Percentiles rank a stretch among this genome's conserved stretches.
Evolutionary conservation across 1,140 invertebrate species (phyloP).

Genomic region (Temnothorax curvispinosus): DNA sequence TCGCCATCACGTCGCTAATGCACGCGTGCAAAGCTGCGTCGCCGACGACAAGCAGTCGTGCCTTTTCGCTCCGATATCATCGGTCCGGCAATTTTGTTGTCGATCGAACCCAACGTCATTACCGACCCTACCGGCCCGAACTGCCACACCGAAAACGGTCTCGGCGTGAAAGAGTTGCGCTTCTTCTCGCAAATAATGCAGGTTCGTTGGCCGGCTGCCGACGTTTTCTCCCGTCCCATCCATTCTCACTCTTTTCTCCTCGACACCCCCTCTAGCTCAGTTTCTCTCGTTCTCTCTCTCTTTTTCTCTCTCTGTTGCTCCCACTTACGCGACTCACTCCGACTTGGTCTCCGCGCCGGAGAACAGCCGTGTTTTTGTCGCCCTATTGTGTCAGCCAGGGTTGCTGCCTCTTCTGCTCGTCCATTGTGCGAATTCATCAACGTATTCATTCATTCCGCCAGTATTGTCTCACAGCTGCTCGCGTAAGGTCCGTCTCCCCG

Average conservation of each 20-base stretch:
- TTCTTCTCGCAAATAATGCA: constrained; percentile 74
- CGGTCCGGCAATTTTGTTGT: constrained; percentile 66
- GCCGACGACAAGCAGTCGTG: constrained; percentile 63
- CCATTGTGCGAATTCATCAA: constrained; percentile 84
- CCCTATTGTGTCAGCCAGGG: constrained; percentile 80
- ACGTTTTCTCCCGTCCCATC: constrained; percentile 62
- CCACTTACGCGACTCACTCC: constrained; percentile 62
- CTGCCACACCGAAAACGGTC: constrained; percentile 47
- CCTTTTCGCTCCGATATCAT: constrained; percentile 57
- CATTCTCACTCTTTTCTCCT: constrained; percentile 60
- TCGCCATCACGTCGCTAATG: constrained; percentile 61
- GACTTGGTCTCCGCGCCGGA: constrained; percentile 76
- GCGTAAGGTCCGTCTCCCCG: constrained; percentile 32
- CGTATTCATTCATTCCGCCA: constrained; percentile 83
- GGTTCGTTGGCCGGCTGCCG: constrained; percentile 68
- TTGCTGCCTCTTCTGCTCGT: constrained; percentile 77
- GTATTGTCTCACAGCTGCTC: constrained; percentile 82
- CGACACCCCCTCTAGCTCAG: constrained; percentile 32
- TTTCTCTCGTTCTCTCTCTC: constrained; percentile 26
- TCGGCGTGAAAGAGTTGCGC: constrained; percentile 66
- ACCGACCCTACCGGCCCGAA: constrained; percentile 11
- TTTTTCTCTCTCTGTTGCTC: constrained; percentile 39
- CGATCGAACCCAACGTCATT: constrained; percentile 72
- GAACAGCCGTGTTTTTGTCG: constrained; percentile 82
- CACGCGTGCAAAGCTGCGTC: constrained; percentile 66